Conservation (phyloP, 2,797 vertebrate species). For the Catamblyrhynchus diadema region DNA sequence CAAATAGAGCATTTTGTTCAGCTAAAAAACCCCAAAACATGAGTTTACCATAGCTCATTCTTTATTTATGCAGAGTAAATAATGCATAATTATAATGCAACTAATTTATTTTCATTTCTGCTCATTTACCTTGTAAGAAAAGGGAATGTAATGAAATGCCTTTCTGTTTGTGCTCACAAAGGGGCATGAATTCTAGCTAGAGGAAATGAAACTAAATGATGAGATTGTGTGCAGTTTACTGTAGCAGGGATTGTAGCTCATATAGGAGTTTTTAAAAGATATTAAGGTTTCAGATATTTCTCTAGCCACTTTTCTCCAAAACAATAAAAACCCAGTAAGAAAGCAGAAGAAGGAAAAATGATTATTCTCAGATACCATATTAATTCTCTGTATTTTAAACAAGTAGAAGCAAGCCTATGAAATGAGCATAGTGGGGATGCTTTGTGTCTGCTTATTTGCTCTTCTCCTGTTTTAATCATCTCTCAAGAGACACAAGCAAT, state of each 20-base stretch:
- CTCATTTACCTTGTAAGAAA: neutral
- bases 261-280: neutral
- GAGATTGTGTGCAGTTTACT: neutral
- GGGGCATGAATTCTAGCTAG: neutral
- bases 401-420: neutral
- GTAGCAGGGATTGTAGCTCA: neutral
- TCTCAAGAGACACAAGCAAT: neutral
- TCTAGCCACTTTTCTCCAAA: neutral
- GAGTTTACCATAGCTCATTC: neutral
- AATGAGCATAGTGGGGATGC: neutral
- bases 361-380: neutral
- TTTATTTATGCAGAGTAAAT: neutral
- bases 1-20: constrained; percentile 15
- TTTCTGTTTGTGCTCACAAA: neutral
- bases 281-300: neutral
- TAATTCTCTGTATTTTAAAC: neutral
- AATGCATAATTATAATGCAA: neutral
- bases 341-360: neutral
- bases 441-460: neutral
- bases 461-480: constrained; percentile 1
- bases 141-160: neutral
- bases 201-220: neutral
- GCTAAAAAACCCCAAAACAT: neutral
- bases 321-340: neutral
- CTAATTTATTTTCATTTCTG: neutral